Evolutionary conservation across 2,113 vertebrate genomes (phyloP).

Genomic region (Perognathus longimembris): DNA sequence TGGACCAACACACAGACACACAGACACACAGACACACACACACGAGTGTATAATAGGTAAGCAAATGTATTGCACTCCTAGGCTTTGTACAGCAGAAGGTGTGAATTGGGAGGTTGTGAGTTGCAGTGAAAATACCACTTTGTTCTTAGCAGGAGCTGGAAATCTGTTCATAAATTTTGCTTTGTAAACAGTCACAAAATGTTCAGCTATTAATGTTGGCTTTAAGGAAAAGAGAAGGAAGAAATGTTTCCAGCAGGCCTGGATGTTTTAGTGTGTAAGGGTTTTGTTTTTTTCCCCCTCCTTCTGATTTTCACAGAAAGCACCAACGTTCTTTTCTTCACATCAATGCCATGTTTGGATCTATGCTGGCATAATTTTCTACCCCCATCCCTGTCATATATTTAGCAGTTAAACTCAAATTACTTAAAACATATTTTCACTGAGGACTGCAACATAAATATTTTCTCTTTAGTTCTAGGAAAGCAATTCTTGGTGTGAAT

Average conservation of each 20-base stretch:
- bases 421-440: conserved; percentile 56
- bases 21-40: no score
- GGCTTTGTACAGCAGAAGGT: conserved; percentile 25
- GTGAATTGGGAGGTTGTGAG: conserved; percentile 7
- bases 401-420: conserved; percentile 54
- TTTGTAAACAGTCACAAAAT: conserved; percentile 65
- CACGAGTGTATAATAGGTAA: neutral
- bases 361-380: neutral
- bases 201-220: conserved; percentile 53
- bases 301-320: conserved; percentile 56
- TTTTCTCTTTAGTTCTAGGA: conserved; percentile 49
- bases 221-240: conserved; percentile 37
- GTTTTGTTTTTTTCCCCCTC: neutral
- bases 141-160: conserved; percentile 49
- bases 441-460: conserved; percentile 34
- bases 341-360: neutral
- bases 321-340: conserved; percentile 24
- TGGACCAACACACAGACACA: no score
- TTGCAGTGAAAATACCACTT: conserved; percentile 52
- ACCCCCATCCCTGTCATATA: neutral
- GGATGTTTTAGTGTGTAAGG: neutral
- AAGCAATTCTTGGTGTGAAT: conserved; percentile 45
- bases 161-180: conserved; percentile 52
- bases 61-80: conserved; percentile 48
- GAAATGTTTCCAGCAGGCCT: neutral